Percentiles rank a stretch among this genome's conserved stretches.
Conservation (phyloP, 2,797 vertebrate genomes). For the Sebastes goodei region DNA sequence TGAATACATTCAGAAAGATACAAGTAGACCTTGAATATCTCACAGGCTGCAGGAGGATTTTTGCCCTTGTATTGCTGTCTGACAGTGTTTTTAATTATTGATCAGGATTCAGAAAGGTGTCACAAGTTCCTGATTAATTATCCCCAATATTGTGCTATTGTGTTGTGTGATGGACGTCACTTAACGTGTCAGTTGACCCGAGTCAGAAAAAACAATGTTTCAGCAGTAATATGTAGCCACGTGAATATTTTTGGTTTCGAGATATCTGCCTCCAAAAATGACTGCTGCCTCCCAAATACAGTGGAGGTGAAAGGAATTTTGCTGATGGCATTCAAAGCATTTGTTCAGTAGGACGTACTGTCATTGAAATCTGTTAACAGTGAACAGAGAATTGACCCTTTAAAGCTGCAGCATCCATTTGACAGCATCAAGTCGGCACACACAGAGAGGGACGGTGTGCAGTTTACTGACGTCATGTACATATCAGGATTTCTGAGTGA, state of each 20-base stretch:
- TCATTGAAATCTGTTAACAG: background rate
- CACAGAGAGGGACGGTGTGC: background rate
- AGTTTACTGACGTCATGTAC: background rate
- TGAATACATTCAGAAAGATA: background rate
- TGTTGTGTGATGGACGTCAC: background rate
- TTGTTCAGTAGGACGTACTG: background rate
- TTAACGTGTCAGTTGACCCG: background rate
- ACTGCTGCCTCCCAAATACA: too few relatives aligned
- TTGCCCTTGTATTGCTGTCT: background rate
- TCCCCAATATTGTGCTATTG: background rate
- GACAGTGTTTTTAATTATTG: background rate
- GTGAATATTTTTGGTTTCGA: background rate
- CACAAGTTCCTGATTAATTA: background rate
- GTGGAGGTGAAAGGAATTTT: background rate
- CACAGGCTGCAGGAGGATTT: background rate
- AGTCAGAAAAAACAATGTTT: background rate
- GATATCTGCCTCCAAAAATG: background rate
- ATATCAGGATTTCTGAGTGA: background rate
- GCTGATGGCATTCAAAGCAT: background rate
- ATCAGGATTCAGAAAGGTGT: background rate
- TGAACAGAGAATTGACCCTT: background rate
- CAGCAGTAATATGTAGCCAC: background rate
- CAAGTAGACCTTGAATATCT: background rate
- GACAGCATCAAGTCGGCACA: background rate
- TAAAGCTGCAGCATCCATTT: background rate